A percentile compares a stretch with the other conserved stretches of the same genome.
Evolutionary conservation across 1,140 invertebrate genomes (phyloP).

Genomic region (Ladona fulva): DNA sequence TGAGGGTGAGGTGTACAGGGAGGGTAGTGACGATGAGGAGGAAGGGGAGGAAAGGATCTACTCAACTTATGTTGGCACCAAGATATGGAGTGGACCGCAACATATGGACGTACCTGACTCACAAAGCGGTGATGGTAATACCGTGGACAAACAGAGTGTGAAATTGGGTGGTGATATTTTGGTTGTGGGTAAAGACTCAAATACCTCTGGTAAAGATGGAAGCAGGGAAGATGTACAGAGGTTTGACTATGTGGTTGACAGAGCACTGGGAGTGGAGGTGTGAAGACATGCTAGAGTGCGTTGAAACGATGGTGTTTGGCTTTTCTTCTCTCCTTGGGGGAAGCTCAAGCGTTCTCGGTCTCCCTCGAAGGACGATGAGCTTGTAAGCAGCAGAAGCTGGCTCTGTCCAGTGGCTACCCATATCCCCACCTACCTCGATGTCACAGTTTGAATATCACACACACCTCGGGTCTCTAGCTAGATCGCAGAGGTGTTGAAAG

Average conservation of each 20-base stretch:
- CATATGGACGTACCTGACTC: neutral
- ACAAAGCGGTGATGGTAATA: neutral
- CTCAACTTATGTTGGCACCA: slow-evolving; percentile 20
- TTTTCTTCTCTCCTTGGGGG: neutral
- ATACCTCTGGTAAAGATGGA: slow-evolving; percentile 27
- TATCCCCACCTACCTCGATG: slow-evolving; percentile 9
- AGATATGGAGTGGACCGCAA: neutral
- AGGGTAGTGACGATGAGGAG: slow-evolving; percentile 19
- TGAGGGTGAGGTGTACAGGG: slow-evolving; percentile 20
- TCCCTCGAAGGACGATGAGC: neutral
- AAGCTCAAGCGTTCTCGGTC: slow-evolving; percentile 1
- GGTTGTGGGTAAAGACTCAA: slow-evolving; percentile 20
- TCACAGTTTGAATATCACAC: neutral
- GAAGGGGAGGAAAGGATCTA: slow-evolving; percentile 18
- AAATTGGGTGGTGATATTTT: slow-evolving; percentile 7
- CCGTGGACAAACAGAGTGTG: slow-evolving; percentile 16
- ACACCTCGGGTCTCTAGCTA: neutral
- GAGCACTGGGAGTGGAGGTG: slow-evolving; percentile 57
- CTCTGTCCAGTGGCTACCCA: neutral
- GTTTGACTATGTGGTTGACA: slow-evolving; percentile 58
- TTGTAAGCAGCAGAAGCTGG: neutral
- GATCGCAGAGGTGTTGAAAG: neutral
- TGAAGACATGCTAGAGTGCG: slow-evolving; percentile 27
- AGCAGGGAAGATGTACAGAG: slow-evolving; percentile 41
- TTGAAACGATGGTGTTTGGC: slow-evolving; percentile 11